Evolutionary conservation across 2,113 vertebrate species (phyloP).

Genomic region (Gymnogyps californianus): DNA sequence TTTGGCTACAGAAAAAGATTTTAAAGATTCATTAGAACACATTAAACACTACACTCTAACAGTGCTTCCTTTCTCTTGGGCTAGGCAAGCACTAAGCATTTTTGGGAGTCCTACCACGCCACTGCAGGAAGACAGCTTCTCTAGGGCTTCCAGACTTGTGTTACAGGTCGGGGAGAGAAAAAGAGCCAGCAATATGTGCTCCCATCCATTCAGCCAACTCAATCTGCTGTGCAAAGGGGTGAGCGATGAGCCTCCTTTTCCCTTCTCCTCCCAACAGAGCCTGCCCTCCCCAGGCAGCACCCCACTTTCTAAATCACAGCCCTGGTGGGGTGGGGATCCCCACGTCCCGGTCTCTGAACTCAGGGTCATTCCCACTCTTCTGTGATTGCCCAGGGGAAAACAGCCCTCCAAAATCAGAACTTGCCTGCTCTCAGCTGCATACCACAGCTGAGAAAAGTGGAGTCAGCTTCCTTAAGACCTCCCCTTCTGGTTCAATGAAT

Average conservation of each 20-base stretch:
- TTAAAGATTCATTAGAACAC: not conserved
- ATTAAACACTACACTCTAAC: not conserved
- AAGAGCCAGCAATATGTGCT: not conserved
- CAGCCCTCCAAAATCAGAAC: not conserved
- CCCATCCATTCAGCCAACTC: not conserved
- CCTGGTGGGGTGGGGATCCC: fast-evolving
- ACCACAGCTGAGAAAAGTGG: not conserved
- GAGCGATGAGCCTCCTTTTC: not conserved
- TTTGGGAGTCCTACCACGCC: not conserved
- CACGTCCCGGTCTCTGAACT: not conserved
- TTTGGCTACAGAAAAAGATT: not conserved
- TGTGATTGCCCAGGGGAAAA: not conserved
- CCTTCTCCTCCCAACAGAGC: not conserved
- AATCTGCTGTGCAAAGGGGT: not conserved
- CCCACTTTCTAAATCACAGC: not conserved
- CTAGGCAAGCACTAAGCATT: not conserved
- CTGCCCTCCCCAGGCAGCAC: not conserved
- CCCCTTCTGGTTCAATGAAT: slow-evolving; percentile 17
- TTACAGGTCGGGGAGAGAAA: not conserved
- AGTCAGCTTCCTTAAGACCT: not conserved
- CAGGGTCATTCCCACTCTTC: not conserved
- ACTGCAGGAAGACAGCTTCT: not conserved
- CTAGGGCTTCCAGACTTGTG: not conserved
- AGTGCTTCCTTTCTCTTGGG: not conserved
- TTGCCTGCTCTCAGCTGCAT: not conserved